phyloP scores from a whole-genome alignment of 2,888 invertebrate species.

The Phoenoteleia sp. region DNA sequence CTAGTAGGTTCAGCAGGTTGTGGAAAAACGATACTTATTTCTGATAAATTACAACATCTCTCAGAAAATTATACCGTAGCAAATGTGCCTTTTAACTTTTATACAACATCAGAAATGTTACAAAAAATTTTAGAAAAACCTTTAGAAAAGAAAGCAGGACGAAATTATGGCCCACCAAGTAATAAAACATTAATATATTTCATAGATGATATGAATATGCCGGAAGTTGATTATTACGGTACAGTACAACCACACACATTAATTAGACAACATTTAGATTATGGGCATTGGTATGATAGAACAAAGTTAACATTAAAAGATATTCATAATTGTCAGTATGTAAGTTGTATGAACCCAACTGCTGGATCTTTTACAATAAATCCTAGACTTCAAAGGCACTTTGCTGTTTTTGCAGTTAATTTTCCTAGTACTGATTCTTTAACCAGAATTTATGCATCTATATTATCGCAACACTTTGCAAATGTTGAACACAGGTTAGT shows the following conservation, averaged over 20 bases:
- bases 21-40: conserved; percentile 94
- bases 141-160: conserved; percentile 96
- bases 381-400: conserved; percentile 96
- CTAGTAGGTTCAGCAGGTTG: conserved; percentile 96
- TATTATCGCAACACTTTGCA: conserved; percentile 94
- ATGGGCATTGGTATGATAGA: conserved; percentile 98
- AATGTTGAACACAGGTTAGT: conserved; percentile 93
- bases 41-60: conserved; percentile 89
- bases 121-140: conserved; percentile 98
- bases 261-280: conserved; percentile 98
- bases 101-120: conserved; percentile 97
- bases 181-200: conserved; percentile 98
- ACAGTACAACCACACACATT: conserved; percentile 99
- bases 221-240: conserved; percentile 96
- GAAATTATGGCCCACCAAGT: conserved; percentile 98
- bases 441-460: conserved; percentile 95
- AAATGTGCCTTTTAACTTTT: conserved; percentile 98
- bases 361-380: conserved; percentile 99
- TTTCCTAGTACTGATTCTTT: conserved; percentile 94
- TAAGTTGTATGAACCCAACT: conserved; percentile 99
- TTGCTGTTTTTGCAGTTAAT: conserved; percentile 95
- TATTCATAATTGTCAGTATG: conserved; percentile 98
- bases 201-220: conserved; percentile 99
- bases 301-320: conserved; percentile 96
- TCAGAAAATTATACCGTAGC: conserved; percentile 95